Evolutionary conservation across 2,113 vertebrate species (phyloP).

Genomic region (Apteryx owenii): DNA sequence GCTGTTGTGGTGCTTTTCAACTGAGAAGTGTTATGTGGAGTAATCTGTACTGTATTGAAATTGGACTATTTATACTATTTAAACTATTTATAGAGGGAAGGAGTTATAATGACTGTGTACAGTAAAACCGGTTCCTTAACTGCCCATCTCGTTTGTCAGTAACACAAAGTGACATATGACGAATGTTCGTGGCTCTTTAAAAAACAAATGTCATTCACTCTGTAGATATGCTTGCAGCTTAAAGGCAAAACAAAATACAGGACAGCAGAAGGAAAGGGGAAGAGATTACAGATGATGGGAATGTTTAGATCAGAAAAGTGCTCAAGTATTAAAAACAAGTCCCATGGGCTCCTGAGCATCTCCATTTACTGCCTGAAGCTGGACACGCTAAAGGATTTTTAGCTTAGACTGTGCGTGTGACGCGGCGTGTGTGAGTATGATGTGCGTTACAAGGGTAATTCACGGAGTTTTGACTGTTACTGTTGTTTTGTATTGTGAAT

Average conservation of each 20-base stretch:
- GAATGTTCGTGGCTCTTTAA: not conserved
- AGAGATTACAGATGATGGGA: not conserved
- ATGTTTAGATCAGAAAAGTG: not conserved
- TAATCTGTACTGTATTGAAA: accelerated
- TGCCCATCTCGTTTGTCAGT: accelerated
- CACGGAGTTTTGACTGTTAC: accelerated
- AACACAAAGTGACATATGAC: not conserved
- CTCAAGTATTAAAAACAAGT: not conserved
- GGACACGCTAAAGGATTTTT: not conserved
- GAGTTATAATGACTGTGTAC: accelerated
- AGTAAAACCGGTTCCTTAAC: not conserved
- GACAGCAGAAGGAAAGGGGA: not conserved
- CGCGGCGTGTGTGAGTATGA: not conserved
- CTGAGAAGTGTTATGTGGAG: not conserved
- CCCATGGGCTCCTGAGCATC: not conserved
- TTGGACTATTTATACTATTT: too few species aligned
- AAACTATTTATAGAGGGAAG: accelerated
- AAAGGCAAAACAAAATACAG: not conserved
- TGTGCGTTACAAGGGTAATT: not conserved
- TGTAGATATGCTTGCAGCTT: not conserved
- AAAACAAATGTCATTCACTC: not conserved
- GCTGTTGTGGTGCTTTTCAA: not conserved
- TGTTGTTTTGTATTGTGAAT: not conserved
- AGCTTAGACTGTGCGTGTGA: not conserved
- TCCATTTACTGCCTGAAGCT: not conserved